These are phyloP conservation scores for Papilio helenus DNA, from an alignment of 1,140 invertebrate species.

Conservation along the genomic window DNA sequence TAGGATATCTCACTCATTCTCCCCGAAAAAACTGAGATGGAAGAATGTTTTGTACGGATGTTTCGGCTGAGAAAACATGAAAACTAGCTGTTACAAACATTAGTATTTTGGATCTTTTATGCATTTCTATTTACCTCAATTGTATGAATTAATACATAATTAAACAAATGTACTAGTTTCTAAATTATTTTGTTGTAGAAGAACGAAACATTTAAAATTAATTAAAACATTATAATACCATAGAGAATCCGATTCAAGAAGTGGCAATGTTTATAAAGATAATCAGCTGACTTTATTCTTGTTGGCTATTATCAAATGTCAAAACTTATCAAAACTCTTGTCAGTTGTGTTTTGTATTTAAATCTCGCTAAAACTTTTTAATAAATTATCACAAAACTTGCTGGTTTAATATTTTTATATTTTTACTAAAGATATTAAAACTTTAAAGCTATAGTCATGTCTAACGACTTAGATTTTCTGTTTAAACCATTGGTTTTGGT, in stretches of 20 bases:
- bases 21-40: too few relatives aligned
- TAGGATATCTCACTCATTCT: too few relatives aligned
- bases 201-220: background rate
- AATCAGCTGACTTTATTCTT: constrained; percentile 63
- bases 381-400: too few relatives aligned
- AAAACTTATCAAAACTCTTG: constrained; percentile 28
- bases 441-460: constrained; percentile 47
- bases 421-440: background rate
- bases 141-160: too few relatives aligned
- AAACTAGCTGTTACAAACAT: too few relatives aligned
- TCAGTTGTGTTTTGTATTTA: constrained; percentile 16
- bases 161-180: too few relatives aligned
- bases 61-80: too few relatives aligned
- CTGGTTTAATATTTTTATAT: too few relatives aligned
- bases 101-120: too few relatives aligned
- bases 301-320: background rate
- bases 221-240: background rate
- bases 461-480: constrained; percentile 58
- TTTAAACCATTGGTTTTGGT: constrained; percentile 82
- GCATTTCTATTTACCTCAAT: too few relatives aligned
- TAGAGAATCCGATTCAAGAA: background rate
- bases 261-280: constrained; percentile 51
- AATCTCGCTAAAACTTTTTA: background rate
- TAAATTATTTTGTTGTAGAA: too few relatives aligned
- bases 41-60: too few relatives aligned